Base-by-base conservation (phyloP, 92 coral and sea anemone genomes). In the Heliopora coerulea region DNA sequence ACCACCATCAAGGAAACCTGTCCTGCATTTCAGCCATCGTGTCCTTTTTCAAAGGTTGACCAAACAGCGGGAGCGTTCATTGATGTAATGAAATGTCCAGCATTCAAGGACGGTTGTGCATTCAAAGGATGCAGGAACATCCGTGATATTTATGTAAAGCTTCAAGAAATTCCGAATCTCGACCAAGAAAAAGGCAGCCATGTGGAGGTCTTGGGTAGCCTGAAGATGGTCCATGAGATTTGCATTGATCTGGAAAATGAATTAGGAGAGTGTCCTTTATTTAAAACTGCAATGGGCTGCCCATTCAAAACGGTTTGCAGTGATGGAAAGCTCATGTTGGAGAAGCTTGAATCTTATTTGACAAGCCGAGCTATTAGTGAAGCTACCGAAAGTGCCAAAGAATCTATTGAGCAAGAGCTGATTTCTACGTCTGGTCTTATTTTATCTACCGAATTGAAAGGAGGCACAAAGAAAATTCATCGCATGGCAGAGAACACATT, bases 251-350 rank as follows among this genome's bases (percentile, higher is more conserved):
- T 92, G 26, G 82, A 87, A 72, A 88, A 89, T 6, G 91, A 89
- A 49, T 82, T 92, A 65, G 97, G 97, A 32, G 86, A 87, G 23
- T 92, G 97, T 52, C 97, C 96, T 19, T 89, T 92, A 35, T 92
- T 92, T 61, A 79, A 73, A 17, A 83, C 85, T 23, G 96, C 83
- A 49, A 85, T 84, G 69, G 96, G 97, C 24, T 92, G 97, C 61
- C 97, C 97, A 44, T 92, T 92, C 80, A 92, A 89, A 79, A 92
- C 96, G 21, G 84, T 92, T 77, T 92, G 97, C 63, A 87, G 91
- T 68, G 96, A 92, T 72, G 97, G 93, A 74, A 82, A 84, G 62
- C 96, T 89, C 25, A 74, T 92, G 60, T 42, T 92, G 67, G 93
- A 83, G 77, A 85, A 87, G 78, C 72, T 92, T 24, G 96, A 92